Evolutionary conservation across 2,888 invertebrate species (phyloP).

Genomic region (Globia sparganii): DNA sequence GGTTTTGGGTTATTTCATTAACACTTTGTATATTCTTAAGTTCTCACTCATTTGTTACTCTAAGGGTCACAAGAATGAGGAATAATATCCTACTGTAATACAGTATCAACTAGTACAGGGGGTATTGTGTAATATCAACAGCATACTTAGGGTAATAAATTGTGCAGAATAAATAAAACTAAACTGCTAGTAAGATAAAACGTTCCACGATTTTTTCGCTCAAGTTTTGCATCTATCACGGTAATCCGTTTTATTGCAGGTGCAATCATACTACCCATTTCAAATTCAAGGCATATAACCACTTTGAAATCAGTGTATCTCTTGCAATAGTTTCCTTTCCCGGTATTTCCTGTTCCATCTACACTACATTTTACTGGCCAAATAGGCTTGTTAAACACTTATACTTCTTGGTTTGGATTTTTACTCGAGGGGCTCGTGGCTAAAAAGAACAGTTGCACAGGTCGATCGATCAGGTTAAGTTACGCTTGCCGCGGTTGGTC

Average conservation of each 20-base stretch:
- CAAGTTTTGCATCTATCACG: slow-evolving; percentile 9
- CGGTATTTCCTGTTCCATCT: neutral
- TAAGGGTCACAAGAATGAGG: neutral
- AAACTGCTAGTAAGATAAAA: neutral
- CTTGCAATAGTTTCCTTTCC: no score
- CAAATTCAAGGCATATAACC: neutral
- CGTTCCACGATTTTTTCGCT: neutral
- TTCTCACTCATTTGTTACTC: neutral
- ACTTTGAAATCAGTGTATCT: slow-evolving; percentile 23
- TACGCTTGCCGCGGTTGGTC: no score
- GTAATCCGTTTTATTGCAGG: slow-evolving; percentile 19
- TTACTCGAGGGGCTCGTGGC: no score
- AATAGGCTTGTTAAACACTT: no score
- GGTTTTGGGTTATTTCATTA: no score
- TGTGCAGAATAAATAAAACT: neutral
- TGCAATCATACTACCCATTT: neutral
- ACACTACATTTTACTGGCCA: neutral
- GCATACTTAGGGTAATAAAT: neutral
- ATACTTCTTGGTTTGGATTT: no score
- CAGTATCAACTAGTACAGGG: neutral
- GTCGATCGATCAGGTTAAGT: no score
- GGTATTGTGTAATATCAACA: neutral
- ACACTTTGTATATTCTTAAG: no score
- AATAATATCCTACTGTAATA: neutral
- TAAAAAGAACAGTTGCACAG: no score